phyloP scores from a whole-genome alignment of 2,113 vertebrate species.

The Pitta sordida region DNA sequence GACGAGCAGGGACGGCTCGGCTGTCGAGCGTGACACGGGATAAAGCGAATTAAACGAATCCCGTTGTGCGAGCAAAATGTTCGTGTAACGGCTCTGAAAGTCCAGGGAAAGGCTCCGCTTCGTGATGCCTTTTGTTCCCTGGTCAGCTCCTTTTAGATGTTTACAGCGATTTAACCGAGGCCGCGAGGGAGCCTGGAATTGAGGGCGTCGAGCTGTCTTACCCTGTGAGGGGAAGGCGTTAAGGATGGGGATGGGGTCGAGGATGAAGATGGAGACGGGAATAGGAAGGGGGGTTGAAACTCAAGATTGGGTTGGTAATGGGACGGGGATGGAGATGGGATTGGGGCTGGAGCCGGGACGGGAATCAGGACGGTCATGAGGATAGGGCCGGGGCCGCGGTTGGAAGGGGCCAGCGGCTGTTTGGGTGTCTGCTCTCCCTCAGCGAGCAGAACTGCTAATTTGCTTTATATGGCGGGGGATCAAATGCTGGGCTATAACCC shows the following conservation, averaged over 20 bases:
- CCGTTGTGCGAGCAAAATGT: background rate
- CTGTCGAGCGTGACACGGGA: background rate
- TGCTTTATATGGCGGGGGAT: constrained; percentile 17
- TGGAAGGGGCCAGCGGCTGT: background rate
- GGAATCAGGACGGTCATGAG: background rate
- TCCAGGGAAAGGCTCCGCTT: background rate
- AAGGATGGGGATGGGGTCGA: background rate
- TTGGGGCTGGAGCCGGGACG: too few species aligned
- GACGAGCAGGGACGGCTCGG: background rate
- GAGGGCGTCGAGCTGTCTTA: too few species aligned
- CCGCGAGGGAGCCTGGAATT: too few species aligned
- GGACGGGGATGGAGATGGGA: accelerated
- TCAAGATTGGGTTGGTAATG: background rate
- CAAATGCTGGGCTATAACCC: background rate
- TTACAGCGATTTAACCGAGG: background rate
- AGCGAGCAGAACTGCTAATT: background rate
- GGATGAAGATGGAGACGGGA: accelerated
- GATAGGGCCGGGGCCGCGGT: background rate
- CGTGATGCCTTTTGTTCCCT: background rate
- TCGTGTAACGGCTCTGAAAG: background rate
- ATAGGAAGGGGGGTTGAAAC: background rate
- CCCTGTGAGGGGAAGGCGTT: too few species aligned
- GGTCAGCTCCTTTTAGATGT: background rate
- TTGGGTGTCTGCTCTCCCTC: background rate
- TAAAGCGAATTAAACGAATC: background rate